Evolutionary conservation across 2,888 invertebrate genomes (phyloP).

Genomic region (Cryptops parisi): DNA sequence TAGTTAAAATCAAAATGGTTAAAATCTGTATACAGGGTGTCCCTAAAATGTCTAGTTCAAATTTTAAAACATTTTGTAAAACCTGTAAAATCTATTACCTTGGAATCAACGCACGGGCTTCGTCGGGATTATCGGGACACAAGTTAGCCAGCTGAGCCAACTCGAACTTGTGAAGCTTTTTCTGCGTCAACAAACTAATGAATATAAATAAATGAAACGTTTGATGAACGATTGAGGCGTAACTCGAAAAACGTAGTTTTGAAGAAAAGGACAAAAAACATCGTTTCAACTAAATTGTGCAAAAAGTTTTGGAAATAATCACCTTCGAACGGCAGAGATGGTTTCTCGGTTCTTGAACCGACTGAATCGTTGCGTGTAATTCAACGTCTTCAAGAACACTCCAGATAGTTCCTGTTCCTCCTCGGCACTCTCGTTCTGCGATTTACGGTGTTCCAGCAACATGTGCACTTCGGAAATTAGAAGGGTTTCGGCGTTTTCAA

Average conservation of each 20-base stretch:
- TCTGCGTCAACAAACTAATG: conserved; percentile 73
- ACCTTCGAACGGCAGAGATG: conserved; percentile 90
- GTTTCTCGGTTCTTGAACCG: conserved; percentile 98
- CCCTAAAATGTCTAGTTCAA: no score
- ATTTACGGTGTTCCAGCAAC: conserved; percentile 90
- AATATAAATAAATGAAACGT: conserved; percentile 13
- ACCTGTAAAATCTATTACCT: no score
- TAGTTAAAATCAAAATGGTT: no score
- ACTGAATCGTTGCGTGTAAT: conserved; percentile 88
- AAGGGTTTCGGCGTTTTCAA: conserved; percentile 95
- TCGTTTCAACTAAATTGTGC: background rate
- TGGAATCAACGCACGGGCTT: conserved; percentile 94
- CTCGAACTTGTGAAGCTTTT: conserved; percentile 96
- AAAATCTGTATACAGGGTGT: no score
- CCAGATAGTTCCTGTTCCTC: conserved; percentile 98
- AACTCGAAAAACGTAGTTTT: background rate
- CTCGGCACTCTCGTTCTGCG: conserved; percentile 94
- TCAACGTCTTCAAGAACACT: conserved; percentile 94
- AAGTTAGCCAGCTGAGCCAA: conserved; percentile 91
- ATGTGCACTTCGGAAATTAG: conserved; percentile 92
- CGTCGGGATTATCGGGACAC: conserved; percentile 97
- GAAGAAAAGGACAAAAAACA: background rate
- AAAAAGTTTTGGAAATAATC: conserved; percentile 13
- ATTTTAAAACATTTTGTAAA: no score
- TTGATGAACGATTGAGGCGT: background rate